Percentiles rank a stretch among this genome's conserved stretches.
Evolutionary conservation across 2,113 vertebrate species (phyloP).

Genomic region (Ctenomys sociabilis): DNA sequence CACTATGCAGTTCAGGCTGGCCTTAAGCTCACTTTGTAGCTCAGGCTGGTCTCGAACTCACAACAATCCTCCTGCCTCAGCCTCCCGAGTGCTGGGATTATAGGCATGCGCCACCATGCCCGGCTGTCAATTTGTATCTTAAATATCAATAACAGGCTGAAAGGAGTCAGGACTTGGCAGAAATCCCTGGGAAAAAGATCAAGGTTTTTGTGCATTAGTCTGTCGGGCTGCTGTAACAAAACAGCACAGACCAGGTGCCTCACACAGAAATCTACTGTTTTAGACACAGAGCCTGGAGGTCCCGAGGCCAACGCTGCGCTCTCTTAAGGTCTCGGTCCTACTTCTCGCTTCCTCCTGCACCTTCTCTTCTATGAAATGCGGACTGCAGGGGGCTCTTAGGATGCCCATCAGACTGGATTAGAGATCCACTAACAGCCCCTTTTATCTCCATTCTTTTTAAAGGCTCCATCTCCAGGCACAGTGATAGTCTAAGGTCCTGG

Average conservation of each 20-base stretch:
- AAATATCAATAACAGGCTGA: not conserved
- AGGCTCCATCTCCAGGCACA: not conserved
- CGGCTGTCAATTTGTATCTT: slow-evolving; percentile 7
- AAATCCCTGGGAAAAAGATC: not conserved
- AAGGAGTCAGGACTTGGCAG: not conserved
- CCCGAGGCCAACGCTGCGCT: not conserved
- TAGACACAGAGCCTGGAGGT: not conserved
- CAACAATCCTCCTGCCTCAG: too few species aligned
- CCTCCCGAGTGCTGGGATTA: too few species aligned
- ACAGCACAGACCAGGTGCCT: not conserved
- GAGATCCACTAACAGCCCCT: not conserved
- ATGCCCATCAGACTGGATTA: not conserved
- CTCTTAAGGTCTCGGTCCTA: not conserved
- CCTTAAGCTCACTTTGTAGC: too few species aligned
- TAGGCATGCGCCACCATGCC: too few species aligned
- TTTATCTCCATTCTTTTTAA: not conserved
- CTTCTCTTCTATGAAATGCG: not conserved
- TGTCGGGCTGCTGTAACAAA: not conserved
- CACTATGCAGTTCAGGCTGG: too few species aligned
- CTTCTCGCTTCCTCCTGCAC: not conserved
- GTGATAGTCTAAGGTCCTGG: not conserved
- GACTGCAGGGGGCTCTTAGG: not conserved
- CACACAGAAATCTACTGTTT: not conserved
- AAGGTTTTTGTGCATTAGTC: not conserved
- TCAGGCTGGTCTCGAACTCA: too few species aligned